Percentiles rank a stretch among this genome's conserved stretches.
These are phyloP conservation scores for Chionomys nivalis DNA, from an alignment of 2,113 vertebrate species.

Conservation along the genomic window DNA sequence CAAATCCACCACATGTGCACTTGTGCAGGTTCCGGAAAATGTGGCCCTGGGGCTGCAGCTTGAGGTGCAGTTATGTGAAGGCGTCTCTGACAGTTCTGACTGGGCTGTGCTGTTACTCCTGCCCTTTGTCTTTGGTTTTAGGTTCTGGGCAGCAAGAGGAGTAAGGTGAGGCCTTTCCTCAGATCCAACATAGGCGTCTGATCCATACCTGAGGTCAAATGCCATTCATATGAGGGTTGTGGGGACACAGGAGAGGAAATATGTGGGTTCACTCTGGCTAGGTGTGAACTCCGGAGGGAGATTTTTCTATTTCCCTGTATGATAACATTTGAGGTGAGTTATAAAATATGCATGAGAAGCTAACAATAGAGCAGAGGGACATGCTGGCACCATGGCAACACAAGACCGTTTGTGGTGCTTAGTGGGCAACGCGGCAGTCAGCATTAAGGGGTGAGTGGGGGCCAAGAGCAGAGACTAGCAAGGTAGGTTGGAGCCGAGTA, in stretches of 20 bases:
- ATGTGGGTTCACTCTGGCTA: not conserved
- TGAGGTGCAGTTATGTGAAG: no score
- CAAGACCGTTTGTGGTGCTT: accelerated
- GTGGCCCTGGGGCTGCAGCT: no score
- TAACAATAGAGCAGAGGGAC: not conserved
- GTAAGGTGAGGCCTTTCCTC: not conserved
- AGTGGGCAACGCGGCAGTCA: not conserved
- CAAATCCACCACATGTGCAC: no score
- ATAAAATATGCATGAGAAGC: not conserved
- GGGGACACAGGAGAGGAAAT: not conserved
- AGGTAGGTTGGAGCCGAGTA: not conserved
- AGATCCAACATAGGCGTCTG: not conserved
- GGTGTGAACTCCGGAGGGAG: not conserved
- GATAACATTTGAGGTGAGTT: not conserved
- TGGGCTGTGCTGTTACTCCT: no score
- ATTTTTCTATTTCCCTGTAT: not conserved
- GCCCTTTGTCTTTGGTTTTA: not conserved
- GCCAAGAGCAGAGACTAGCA: not conserved
- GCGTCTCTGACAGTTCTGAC: not conserved
- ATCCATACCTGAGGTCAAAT: not conserved
- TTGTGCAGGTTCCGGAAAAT: no score
- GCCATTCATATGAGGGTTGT: not conserved
- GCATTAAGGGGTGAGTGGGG: not conserved
- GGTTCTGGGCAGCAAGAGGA: not conserved
- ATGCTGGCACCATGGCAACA: not conserved